Conservation (phyloP, 2,113 vertebrate species). For the Gobio gobio region DNA sequence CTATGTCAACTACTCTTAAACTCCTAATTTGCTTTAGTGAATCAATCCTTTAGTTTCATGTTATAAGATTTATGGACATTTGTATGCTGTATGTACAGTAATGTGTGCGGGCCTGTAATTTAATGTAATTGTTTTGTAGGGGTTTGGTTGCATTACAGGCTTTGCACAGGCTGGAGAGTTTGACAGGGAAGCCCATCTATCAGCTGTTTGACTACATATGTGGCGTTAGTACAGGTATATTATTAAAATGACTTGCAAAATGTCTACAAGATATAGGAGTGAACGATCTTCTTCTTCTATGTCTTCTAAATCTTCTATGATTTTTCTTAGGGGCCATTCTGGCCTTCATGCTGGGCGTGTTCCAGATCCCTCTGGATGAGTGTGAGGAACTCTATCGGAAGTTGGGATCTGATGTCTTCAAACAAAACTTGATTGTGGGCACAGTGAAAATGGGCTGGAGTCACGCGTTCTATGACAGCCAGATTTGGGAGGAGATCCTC, state of each 20-base stretch:
- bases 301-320: too few species aligned
- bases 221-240: conserved; percentile 93
- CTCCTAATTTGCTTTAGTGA: neutral
- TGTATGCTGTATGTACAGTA: neutral
- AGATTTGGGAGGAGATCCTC: conserved; percentile 95
- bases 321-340: conserved; percentile 85
- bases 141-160: conserved; percentile 92
- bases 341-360: conserved; percentile 96
- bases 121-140: conserved; percentile 63
- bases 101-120: neutral
- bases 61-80: neutral
- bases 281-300: neutral
- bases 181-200: conserved; percentile 90
- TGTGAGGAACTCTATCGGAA: conserved; percentile 94
- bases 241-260: neutral
- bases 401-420: conserved; percentile 93
- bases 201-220: conserved; percentile 97
- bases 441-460: conserved; percentile 99
- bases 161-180: conserved; percentile 84
- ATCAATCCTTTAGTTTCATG: neutral
- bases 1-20: neutral
- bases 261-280: neutral
- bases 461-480: conserved; percentile 95
- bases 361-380: conserved; percentile 90
- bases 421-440: conserved; percentile 95